Percentiles rank a stretch among this genome's conserved stretches.
phyloP scores from a whole-genome alignment of 2,113 vertebrate species.

The Stegastes partitus region DNA sequence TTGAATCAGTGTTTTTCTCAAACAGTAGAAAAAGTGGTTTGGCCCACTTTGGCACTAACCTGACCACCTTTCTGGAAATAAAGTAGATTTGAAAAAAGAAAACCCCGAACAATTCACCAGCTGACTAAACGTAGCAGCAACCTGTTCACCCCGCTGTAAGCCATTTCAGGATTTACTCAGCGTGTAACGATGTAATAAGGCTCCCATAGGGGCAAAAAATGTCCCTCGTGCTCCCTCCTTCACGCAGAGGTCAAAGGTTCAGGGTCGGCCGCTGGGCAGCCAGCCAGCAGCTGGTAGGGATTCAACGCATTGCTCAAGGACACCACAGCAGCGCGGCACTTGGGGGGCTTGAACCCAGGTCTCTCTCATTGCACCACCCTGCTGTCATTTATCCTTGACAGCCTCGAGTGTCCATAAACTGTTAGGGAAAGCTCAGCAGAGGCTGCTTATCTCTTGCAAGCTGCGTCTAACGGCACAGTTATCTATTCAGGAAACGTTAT shows the following conservation, averaged over 20 bases:
- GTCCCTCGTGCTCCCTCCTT: conserved; percentile 8
- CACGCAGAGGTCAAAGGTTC: conserved; percentile 45
- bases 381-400: neutral
- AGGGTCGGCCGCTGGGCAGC: conserved; percentile 27
- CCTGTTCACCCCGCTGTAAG: conserved; percentile 25
- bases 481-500: neutral
- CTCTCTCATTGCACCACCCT: neutral
- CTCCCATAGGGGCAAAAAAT: conserved; percentile 17
- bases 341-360: conserved; percentile 1
- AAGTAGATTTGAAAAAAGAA: neutral
- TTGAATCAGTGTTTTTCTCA: too few relatives aligned
- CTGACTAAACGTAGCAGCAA: conserved; percentile 36
- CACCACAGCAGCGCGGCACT: neutral
- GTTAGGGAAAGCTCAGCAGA: neutral
- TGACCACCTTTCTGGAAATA: too few relatives aligned
- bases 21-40: too few relatives aligned
- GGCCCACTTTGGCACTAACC: too few relatives aligned
- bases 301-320: conserved; percentile 26
- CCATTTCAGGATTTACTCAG: conserved; percentile 19
- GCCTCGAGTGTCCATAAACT: neutral
- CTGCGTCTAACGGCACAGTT: too few relatives aligned
- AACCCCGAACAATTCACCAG: conserved; percentile 11
- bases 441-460: neutral
- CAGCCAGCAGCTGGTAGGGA: conserved; percentile 7
- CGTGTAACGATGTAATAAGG: conserved; percentile 36